Conservation (phyloP, 2,797 vertebrate genomes). For the Centropyge bicolor region DNA sequence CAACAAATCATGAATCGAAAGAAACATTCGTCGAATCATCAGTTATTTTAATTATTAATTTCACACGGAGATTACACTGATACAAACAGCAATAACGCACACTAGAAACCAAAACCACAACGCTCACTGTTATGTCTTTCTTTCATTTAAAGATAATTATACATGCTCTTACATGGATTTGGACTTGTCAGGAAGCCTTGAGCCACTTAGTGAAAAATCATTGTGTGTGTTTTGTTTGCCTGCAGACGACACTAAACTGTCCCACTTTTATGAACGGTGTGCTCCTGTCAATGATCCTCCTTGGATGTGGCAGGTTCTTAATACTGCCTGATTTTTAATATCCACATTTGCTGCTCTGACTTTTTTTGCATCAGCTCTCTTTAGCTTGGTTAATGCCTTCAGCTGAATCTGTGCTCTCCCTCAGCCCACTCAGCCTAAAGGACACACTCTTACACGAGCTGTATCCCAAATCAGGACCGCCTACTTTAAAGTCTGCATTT, state of each 20-base stretch:
- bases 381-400: neutral
- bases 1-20: neutral
- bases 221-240: neutral
- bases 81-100: neutral
- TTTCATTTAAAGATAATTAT: neutral
- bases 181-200: neutral
- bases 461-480: neutral
- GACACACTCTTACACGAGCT: neutral
- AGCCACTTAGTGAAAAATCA: neutral
- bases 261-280: conserved; percentile 2
- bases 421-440: neutral
- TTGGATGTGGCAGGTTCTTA: conserved; percentile 15
- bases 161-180: neutral
- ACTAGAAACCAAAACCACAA: too few species aligned
- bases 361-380: conserved; percentile 9
- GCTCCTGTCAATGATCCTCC: conserved; percentile 9
- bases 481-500: conserved; percentile 8
- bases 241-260: neutral
- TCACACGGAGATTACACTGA: neutral
- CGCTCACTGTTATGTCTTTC: neutral
- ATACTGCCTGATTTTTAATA: conserved; percentile 20
- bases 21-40: neutral
- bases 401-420: neutral
- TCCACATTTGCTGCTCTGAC: conserved; percentile 18
- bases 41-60: neutral